phyloP scores from a whole-genome alignment of 2,113 vertebrate genomes.

The Bettongia penicillata region DNA sequence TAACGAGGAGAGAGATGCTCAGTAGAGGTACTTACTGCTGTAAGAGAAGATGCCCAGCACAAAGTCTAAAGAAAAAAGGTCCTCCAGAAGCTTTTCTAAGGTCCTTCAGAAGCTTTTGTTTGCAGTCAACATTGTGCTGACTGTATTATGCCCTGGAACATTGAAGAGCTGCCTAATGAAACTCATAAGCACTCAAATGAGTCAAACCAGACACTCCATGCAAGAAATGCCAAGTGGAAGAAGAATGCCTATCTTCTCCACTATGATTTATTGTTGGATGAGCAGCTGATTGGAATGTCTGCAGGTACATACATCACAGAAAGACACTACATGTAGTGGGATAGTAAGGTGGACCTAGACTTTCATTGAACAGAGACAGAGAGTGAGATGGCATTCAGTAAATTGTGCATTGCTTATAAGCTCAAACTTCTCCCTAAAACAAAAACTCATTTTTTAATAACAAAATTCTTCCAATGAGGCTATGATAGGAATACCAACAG shows the following conservation, averaged over 20 bases:
- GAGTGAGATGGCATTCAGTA: not conserved
- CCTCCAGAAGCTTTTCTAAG: not conserved
- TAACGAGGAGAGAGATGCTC: not conserved
- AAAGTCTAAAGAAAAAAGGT: not conserved
- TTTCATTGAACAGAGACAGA: not conserved
- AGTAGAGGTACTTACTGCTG: not conserved
- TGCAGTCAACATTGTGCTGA: not conserved
- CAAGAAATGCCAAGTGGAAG: not conserved
- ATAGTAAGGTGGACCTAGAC: not conserved
- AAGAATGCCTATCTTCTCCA: not conserved
- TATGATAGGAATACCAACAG: not conserved
- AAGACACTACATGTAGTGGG: not conserved
- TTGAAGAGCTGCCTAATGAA: not conserved
- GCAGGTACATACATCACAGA: not conserved
- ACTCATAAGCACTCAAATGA: not conserved
- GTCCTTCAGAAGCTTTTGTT: not conserved
- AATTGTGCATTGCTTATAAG: not conserved
- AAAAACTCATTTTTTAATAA: not conserved
- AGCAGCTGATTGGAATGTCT: not conserved
- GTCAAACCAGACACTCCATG: not conserved
- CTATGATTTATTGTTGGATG: not conserved
- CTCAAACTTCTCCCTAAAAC: not conserved
- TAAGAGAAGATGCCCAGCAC: not conserved
- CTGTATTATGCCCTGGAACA: not conserved
- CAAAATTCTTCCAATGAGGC: not conserved